phyloP scores from a whole-genome alignment of 2,113 vertebrate genomes.

The Megatriorchis doriae region DNA sequence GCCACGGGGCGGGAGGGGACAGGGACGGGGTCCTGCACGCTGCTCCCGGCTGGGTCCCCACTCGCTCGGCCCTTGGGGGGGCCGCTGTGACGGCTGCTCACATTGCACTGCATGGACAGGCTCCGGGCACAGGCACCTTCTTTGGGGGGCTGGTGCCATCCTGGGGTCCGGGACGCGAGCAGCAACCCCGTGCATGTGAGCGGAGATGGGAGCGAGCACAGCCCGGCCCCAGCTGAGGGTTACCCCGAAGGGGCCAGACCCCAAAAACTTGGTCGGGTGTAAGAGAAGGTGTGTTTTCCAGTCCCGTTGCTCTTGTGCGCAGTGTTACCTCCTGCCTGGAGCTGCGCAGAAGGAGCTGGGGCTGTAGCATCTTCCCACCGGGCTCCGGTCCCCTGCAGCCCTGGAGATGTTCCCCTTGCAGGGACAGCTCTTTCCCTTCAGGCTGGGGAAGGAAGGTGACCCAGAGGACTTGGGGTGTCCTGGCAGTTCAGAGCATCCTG shows the following conservation, averaged over 20 bases:
- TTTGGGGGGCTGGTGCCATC: slow-evolving; percentile 25
- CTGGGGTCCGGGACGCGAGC: not conserved
- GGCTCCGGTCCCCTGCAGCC: not conserved
- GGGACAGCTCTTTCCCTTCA: not conserved
- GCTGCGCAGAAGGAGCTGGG: not conserved
- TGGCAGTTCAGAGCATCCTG: not conserved
- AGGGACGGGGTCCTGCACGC: not conserved
- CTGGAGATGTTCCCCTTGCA: not conserved
- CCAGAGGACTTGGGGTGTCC: not conserved
- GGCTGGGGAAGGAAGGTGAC: not conserved
- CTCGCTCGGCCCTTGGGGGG: not conserved
- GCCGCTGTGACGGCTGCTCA: not conserved
- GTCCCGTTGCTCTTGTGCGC: not conserved
- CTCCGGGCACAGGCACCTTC: not conserved
- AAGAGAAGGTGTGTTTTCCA: not conserved
- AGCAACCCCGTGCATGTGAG: not conserved
- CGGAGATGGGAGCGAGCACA: not conserved
- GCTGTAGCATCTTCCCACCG: not conserved
- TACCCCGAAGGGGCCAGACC: rapidly evolving
- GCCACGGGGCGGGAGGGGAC: not conserved
- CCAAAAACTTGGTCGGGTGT: not conserved
- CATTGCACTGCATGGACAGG: slow-evolving; percentile 68
- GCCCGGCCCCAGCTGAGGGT: rapidly evolving
- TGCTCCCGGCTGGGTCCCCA: not conserved
- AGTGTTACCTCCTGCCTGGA: not conserved